Evolutionary conservation across 1,140 invertebrate species (phyloP).

Genomic region (Galleria mellonella): DNA sequence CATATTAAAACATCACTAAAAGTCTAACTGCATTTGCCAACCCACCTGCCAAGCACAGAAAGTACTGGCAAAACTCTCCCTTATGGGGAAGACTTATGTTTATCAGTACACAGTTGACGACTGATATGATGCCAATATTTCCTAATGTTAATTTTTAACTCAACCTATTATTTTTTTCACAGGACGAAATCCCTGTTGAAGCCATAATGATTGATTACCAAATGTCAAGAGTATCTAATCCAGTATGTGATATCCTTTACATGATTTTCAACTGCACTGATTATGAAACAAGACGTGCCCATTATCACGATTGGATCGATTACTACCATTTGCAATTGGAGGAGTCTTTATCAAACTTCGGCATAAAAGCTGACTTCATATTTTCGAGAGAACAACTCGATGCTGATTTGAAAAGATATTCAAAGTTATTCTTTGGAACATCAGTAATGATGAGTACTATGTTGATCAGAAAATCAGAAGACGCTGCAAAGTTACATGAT

Average conservation of each 20-base stretch:
- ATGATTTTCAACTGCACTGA: slow-evolving; percentile 24
- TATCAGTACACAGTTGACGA: too few species aligned
- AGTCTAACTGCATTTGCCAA: too few species aligned
- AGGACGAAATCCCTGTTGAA: background rate
- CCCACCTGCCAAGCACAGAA: too few species aligned
- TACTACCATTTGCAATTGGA: slow-evolving; percentile 17
- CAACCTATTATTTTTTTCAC: background rate
- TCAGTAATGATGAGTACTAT: slow-evolving; percentile 1
- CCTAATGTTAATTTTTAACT: too few species aligned
- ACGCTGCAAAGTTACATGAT: slow-evolving; percentile 8
- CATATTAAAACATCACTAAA: too few species aligned
- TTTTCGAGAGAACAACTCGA: slow-evolving; percentile 19
- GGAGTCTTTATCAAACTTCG: slow-evolving; percentile 6
- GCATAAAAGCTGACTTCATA: slow-evolving; percentile 9
- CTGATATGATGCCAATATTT: too few species aligned
- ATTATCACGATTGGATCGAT: slow-evolving; percentile 21
- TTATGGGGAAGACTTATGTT: too few species aligned
- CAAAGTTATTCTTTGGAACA: slow-evolving; percentile 3
- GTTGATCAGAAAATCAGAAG: slow-evolving; percentile 7
- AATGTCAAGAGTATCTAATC: slow-evolving; percentile 10
- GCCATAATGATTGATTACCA: slow-evolving; percentile 1
- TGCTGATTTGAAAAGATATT: slow-evolving; percentile 17
- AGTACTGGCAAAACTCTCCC: too few species aligned
- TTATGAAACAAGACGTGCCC: slow-evolving; percentile 6
- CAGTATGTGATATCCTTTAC: slow-evolving; percentile 17